Evolutionary conservation across 2,113 vertebrate species (phyloP), one percentile per base, ranked within the genome.

Genomic region (Chionomys nivalis): DNA sequence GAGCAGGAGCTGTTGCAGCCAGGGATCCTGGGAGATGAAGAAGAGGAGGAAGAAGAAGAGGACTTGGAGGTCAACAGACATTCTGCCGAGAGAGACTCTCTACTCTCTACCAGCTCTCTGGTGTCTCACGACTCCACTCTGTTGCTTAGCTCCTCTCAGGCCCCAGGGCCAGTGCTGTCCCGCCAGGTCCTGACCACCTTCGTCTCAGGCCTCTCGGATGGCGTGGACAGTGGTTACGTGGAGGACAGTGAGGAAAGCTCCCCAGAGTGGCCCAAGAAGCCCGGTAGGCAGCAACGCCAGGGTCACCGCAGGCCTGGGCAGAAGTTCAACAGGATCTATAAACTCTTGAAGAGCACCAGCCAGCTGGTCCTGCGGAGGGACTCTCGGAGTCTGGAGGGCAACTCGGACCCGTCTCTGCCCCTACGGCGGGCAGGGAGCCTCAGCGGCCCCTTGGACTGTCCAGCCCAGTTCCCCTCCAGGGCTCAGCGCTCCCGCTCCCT

Each of bases 401-500:
- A 94, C 76, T 7, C 55, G 0, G 98, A 97, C 0, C 14, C 91
- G 0, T 9, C 89, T 0, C 93, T 97, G 61, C 97, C 98, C 0
- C 98, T 99, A 83, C 98, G 97, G 52, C 97, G 99, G 10, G 98
- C 99, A 0, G 99, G 99, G 94, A 99, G 99, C 97, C 98, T 99
- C 91, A 99, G 98, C 77, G 98, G 98, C 66, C 98, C 99, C 0
- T 98, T 98, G 77, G 97, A 98, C 0, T 98, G 97, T 94, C 97
- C 97, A 26, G 16, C 10, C 0, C 95, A 96, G 0, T 7, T 98
- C 4, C 93, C 97, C 0, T 93, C 98, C 1, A 98, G 99, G 47
- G 99, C 99, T 49, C 99, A 99, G 24, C 99, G 99, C 13, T 99
- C 99, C 17, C 98, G 98, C 96, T 99, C 99, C 0, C 98, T 99